Percentiles rank a stretch among this genome's conserved stretches.
Evolutionary conservation across 2,888 invertebrate species (phyloP).

Genomic region (Alsophila aescularia): DNA sequence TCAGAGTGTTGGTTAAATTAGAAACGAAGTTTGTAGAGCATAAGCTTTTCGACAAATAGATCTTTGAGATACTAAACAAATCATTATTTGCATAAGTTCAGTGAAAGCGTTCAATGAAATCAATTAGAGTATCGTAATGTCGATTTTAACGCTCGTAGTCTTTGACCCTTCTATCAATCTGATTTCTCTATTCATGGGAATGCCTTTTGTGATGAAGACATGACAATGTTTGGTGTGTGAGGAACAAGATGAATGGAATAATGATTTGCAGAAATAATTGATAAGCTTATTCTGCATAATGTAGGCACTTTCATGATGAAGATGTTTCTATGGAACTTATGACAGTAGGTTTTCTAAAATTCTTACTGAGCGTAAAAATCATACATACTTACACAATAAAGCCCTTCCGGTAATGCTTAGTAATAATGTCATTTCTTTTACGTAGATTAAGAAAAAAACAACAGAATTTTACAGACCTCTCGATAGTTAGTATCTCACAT

Average conservation of each 20-base stretch:
- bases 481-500: too few relatives aligned
- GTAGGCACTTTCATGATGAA: neutral
- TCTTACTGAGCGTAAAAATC: neutral
- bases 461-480: too few relatives aligned
- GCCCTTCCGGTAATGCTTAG: too few relatives aligned
- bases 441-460: too few relatives aligned
- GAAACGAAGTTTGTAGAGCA: constrained; percentile 29
- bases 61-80: constrained; percentile 8
- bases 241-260: neutral
- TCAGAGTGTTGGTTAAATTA: constrained; percentile 44
- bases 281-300: neutral
- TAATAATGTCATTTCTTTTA: too few relatives aligned
- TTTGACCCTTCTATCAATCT: constrained; percentile 63
- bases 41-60: constrained; percentile 3
- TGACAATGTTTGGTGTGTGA: constrained; percentile 1
- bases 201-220: constrained; percentile 46
- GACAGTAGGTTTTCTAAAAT: neutral
- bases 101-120: constrained; percentile 64
- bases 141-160: constrained; percentile 54
- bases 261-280: constrained; percentile 18
- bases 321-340: neutral
- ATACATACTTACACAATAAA: too few relatives aligned
- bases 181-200: constrained; percentile 64
- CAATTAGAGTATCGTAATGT: constrained; percentile 56
- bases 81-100: constrained; percentile 36